These are phyloP conservation scores for Mnemiopsis leidyi DNA, from an alignment of 37 sponge, comb jelly and placozoan genomes.

Conservation along the genomic window DNA sequence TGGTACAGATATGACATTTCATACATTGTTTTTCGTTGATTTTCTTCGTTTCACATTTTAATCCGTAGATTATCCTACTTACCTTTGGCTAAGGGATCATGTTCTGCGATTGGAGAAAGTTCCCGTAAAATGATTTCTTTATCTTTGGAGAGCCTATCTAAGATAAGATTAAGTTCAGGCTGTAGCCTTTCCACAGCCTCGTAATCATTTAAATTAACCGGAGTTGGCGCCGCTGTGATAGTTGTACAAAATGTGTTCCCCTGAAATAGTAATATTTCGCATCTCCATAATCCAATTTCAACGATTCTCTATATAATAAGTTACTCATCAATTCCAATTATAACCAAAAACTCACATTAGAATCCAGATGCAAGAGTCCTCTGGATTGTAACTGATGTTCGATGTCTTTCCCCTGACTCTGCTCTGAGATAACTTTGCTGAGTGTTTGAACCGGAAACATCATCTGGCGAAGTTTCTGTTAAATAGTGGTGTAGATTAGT, in stretches of 20 bases:
- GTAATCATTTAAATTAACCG: neutral
- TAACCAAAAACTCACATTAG: neutral
- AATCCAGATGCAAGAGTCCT: neutral
- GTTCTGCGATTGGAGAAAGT: neutral
- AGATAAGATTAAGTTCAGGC: neutral
- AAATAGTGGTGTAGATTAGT: too few relatives aligned
- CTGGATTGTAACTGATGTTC: neutral
- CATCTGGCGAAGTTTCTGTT: too few relatives aligned
- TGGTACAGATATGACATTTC: too few relatives aligned
- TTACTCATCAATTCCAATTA: too few relatives aligned
- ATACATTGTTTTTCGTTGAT: too few relatives aligned
- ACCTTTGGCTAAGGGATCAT: slow-evolving; percentile 23
- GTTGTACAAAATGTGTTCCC: neutral
- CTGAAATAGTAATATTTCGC: too few relatives aligned
- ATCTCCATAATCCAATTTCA: too few relatives aligned
- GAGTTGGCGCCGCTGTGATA: neutral
- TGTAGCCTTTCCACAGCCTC: neutral
- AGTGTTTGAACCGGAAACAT: too few relatives aligned
- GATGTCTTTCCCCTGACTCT: neutral
- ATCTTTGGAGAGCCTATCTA: slow-evolving; percentile 5
- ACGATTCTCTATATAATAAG: too few relatives aligned
- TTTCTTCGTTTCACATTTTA: too few relatives aligned
- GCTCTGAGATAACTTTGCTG: neutral
- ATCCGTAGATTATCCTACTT: too few relatives aligned
- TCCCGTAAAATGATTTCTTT: neutral